Evolutionary conservation across 2,797 vertebrate species (phyloP).

Genomic region (Lacerta bilineata): DNA sequence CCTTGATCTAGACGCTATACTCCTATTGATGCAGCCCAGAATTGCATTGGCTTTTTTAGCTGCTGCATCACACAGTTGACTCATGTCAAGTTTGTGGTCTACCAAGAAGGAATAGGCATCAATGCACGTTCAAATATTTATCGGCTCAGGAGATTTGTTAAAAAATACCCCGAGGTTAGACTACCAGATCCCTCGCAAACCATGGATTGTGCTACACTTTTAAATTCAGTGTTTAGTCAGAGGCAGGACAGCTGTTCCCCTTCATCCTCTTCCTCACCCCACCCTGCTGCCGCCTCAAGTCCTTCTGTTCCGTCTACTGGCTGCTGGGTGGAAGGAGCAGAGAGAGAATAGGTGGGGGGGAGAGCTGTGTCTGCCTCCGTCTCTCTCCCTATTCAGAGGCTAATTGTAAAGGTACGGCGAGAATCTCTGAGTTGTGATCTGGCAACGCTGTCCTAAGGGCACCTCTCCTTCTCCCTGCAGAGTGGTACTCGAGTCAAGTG

Average conservation of each 20-base stretch:
- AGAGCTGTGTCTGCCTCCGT: background rate
- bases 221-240: background rate
- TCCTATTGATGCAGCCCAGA: too few relatives aligned
- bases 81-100: too few relatives aligned
- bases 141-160: background rate
- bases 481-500: background rate
- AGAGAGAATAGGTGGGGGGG: background rate
- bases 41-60: too few relatives aligned
- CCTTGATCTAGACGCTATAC: too few relatives aligned
- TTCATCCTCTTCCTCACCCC: background rate
- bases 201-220: background rate
- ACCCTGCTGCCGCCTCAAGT: background rate
- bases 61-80: too few relatives aligned
- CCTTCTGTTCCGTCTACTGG: background rate
- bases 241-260: too few relatives aligned
- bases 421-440: background rate
- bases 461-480: background rate
- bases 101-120: constrained; percentile 8
- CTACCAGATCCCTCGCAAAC: background rate
- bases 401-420: background rate
- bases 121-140: background rate
- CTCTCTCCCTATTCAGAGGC: background rate
- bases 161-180: background rate
- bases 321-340: background rate
- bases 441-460: background rate